Evolutionary conservation across 2,113 vertebrate species (phyloP), one percentile per base, ranked within the genome.

Genomic region (Mirza zaza): DNA sequence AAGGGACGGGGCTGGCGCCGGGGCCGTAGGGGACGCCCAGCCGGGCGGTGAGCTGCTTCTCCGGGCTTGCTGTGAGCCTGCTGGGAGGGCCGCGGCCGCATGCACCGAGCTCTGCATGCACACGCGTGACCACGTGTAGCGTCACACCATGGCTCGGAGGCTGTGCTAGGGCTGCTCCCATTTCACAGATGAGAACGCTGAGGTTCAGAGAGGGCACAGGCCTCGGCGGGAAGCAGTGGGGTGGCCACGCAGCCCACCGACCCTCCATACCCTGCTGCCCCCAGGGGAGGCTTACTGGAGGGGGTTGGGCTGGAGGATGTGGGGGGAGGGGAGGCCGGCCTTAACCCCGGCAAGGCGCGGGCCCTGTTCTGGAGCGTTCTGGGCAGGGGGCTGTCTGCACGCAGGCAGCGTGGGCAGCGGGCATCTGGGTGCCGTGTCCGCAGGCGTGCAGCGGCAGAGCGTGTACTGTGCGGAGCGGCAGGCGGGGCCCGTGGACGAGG

Each of bases 401-500:
- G 5, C 7, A 71, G 34, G 45, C 12, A 34, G 57, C 50, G 45
- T 1, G 21, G 68, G 52, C 14, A 21, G 87, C 50, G 76, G 11
- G 3, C 48, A 3, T 7, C 21, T n/a, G 32, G 50, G n/a, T 34
- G 55, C 73, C 6, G 0, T 5, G 79, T 29, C 25, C 48, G 0
- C 98, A 99, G 99, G 99, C 93, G 98, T 99, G 21, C 99, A 99
- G 98, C 98, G 99, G 68, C 99, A 99, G 98, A 96, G 97, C 0
- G 99, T 99, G 94, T 98, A 99, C 97, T 99, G 99, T 14, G 97
- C 99, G 93, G 99, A 99, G 95, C 98, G 96, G 98, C 98, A 98
- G 39, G 98, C 98, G 0, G 99, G 99, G 67, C 99, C 99, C 0
- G 99, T 99, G 96, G 99, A 99, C 36, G 99, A 99, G 97, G 96